Percentiles rank a stretch among this genome's conserved stretches.
These are phyloP conservation scores for Triplophysa siluroides DNA, from an alignment of 2,113 vertebrate genomes.

Conservation along the genomic window DNA sequence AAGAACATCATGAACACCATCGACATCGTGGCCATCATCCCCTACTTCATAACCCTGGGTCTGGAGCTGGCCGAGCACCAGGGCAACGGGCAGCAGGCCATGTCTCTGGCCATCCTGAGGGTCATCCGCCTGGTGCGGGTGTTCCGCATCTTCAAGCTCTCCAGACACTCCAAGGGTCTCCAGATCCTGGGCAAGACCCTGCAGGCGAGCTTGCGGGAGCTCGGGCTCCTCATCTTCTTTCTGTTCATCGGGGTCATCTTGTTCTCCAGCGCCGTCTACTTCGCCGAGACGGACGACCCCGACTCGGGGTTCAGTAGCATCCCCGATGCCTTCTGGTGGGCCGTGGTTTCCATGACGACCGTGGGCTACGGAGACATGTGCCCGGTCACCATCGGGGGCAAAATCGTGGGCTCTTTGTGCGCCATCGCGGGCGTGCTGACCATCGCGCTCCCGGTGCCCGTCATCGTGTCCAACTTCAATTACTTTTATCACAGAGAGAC, in stretches of 20 bases:
- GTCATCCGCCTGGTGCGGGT: slow-evolving; percentile 92
- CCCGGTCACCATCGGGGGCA: slow-evolving; percentile 92
- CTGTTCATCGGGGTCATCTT: slow-evolving; percentile 94
- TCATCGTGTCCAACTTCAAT: slow-evolving; percentile 97
- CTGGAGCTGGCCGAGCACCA: slow-evolving; percentile 89
- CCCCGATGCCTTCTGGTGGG: slow-evolving; percentile 98
- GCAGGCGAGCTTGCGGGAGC: slow-evolving; percentile 92
- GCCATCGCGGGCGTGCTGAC: slow-evolving; percentile 93
- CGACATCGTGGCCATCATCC: slow-evolving; percentile 90
- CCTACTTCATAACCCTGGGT: slow-evolving; percentile 92
- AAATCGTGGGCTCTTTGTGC: slow-evolving; percentile 93
- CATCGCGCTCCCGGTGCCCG: slow-evolving; percentile 90
- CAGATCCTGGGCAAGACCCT: slow-evolving; percentile 92
- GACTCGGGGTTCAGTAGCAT: slow-evolving; percentile 89
- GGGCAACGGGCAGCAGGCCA: slow-evolving; percentile 88
- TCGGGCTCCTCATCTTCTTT: slow-evolving; percentile 93
- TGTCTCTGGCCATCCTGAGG: slow-evolving; percentile 90
- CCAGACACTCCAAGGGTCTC: slow-evolving; percentile 91
- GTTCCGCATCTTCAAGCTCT: slow-evolving; percentile 95
- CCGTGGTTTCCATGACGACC: slow-evolving; percentile 95
- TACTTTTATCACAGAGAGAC: slow-evolving; percentile 97
- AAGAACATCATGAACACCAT: slow-evolving; percentile 94
- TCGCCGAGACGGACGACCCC: slow-evolving; percentile 91
- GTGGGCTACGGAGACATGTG: slow-evolving; percentile 97
- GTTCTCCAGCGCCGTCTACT: slow-evolving; percentile 95